Conservation (phyloP, 2,113 vertebrate genomes). For the Chitala chitala region DNA sequence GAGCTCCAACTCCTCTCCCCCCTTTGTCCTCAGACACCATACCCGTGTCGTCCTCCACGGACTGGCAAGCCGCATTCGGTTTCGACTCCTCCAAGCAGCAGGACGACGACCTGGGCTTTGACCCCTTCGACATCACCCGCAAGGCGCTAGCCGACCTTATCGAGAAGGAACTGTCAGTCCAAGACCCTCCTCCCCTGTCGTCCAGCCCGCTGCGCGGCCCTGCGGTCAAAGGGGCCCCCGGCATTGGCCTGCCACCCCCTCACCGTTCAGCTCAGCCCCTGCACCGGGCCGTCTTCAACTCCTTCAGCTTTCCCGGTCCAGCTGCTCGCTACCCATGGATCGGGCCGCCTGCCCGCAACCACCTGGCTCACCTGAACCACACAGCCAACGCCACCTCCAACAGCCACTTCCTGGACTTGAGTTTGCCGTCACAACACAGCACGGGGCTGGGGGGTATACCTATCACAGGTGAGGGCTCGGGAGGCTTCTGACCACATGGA, state of each 20-base stretch:
- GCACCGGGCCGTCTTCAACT: constrained; percentile 79
- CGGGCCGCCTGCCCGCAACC: constrained; percentile 73
- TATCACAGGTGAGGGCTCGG: constrained; percentile 81
- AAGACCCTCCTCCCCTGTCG: constrained; percentile 73
- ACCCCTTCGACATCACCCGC: constrained; percentile 85
- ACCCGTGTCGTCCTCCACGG: constrained; percentile 85
- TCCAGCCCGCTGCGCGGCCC: constrained; percentile 65
- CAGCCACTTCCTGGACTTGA: constrained; percentile 89
- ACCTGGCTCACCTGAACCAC: constrained; percentile 67
- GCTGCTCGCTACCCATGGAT: constrained; percentile 82
- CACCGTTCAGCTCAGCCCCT: constrained; percentile 78
- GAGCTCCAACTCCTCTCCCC: not conserved
- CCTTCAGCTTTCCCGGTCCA: constrained; percentile 81
- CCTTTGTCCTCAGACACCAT: constrained; percentile 72
- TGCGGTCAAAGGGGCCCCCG: constrained; percentile 49
- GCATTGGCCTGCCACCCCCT: constrained; percentile 54
- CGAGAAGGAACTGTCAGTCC: constrained; percentile 84
- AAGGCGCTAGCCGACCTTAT: constrained; percentile 92
- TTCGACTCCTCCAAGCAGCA: constrained; percentile 88
- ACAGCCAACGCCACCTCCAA: constrained; percentile 56
- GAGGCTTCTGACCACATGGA: not conserved
- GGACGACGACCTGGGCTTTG: constrained; percentile 88
- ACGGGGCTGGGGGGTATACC: constrained; percentile 83
- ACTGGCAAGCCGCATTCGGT: constrained; percentile 92
- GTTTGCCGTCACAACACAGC: constrained; percentile 75